phyloP scores from a whole-genome alignment of 2,113 vertebrate genomes.

The Sander lucioperca region DNA sequence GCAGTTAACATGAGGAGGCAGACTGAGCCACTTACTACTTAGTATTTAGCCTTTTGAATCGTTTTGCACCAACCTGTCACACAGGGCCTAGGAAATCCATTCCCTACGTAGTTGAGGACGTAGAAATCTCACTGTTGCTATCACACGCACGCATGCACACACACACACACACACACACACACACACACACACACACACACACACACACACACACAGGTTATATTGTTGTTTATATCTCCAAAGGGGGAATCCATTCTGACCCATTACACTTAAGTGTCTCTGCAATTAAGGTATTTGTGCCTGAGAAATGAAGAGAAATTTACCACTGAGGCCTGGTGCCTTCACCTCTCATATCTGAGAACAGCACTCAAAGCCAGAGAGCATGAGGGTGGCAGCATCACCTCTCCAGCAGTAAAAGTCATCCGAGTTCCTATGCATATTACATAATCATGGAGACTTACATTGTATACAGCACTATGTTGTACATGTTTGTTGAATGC shows the following conservation, averaged over 20 bases:
- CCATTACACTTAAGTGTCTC: slow-evolving; percentile 45
- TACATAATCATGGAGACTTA: background rate
- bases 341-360: slow-evolving; percentile 36
- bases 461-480: background rate
- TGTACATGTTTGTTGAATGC: background rate
- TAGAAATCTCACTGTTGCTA: background rate
- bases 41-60: background rate
- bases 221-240: slow-evolving; percentile 51
- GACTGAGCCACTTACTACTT: background rate
- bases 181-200: background rate
- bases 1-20: background rate
- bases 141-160: background rate
- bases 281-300: slow-evolving; percentile 49
- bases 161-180: background rate
- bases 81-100: slow-evolving; percentile 2
- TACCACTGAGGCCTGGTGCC: slow-evolving; percentile 13
- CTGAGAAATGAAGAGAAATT: background rate
- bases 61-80: background rate
- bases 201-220: slow-evolving; percentile 9
- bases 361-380: slow-evolving; percentile 1
- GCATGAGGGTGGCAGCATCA: background rate
- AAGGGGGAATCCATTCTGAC: slow-evolving; percentile 49
- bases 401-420: background rate
- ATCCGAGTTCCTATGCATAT: background rate
- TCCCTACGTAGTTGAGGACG: background rate